Percentiles rank a stretch among this genome's conserved stretches.
Evolutionary conservation across 2,113 vertebrate species (phyloP).

Genomic region (Condylura cristata): DNA sequence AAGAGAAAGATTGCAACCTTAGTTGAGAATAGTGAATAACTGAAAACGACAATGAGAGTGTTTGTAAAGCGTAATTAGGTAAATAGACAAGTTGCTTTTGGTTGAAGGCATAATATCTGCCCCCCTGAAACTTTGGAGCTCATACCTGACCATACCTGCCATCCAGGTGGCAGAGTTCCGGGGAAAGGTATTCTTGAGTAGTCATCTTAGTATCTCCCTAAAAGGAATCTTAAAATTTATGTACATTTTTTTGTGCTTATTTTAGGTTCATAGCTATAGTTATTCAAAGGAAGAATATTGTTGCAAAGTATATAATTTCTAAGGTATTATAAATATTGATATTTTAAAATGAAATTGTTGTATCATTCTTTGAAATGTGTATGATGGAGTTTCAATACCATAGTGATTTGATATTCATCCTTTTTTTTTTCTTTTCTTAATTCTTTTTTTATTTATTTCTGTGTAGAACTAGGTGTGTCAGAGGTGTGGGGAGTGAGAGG

Average conservation of each 20-base stretch:
- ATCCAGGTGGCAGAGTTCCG: background rate
- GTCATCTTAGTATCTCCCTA: background rate
- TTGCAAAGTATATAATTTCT: background rate
- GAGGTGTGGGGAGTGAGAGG: too few relatives aligned
- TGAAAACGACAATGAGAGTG: background rate
- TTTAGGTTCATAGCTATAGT: background rate
- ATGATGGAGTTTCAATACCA: background rate
- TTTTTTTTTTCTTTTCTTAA: conserved; percentile 30
- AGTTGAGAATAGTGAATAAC: too few relatives aligned
- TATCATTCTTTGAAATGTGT: conserved; percentile 8
- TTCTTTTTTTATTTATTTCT: too few relatives aligned
- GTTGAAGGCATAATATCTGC: background rate
- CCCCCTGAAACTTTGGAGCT: background rate
- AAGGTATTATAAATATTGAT: background rate
- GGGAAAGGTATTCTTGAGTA: background rate
- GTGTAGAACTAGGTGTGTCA: too few relatives aligned
- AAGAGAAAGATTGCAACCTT: too few relatives aligned
- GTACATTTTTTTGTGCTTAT: background rate
- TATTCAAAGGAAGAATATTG: conserved; percentile 40
- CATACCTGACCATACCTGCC: background rate
- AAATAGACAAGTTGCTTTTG: background rate
- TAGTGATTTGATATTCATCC: background rate
- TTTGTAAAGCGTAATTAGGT: background rate
- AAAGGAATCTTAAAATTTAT: background rate
- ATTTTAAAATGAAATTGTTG: conserved; percentile 43